Base-by-base conservation (phyloP, 2,888 invertebrate genomes). In the Embidobia sp. region DNA sequence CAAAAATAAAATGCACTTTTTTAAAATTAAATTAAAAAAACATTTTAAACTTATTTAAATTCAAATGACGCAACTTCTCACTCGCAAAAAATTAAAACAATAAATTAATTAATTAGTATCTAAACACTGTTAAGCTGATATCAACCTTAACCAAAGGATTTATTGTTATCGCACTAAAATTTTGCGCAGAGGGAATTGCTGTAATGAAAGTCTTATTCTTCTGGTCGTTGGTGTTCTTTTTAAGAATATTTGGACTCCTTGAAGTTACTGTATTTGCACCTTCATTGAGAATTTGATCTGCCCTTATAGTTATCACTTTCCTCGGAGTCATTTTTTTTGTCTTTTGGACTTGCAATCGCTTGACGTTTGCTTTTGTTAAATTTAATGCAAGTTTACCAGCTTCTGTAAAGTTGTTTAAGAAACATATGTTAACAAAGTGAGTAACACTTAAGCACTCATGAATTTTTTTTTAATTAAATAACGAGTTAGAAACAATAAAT, bases 341-440 rank as follows among this genome's bases (percentile, higher is more conserved):
- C 49, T 83, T 82, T 13, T 61, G 70, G 7, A 89, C 83, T 69
- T 90, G 89, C 26, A 89, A 73, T 40, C 87, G 83, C 83, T 89
- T 90, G 61, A 87, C 82, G 76, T 86, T 84, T 82, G 86, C 79
- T 84, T 90, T 91, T 1, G 91, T 90, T 5, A 91, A 88, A 84
- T 95, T 94, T 80, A 95, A 88, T 80, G 95, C 93, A 83, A 95
- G 90, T 84, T 95, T 95, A 7, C 95, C 95, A 2, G 95, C 94
- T 84, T 95, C 95, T 92, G 89, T 1, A 86, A 83, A 26, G n/a
- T n/a, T n/a, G n/a, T n/a, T n/a, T n/a, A n/a, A n/a, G n/a, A n/a
- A n/a, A n/a, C n/a, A n/a, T n/a, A n/a, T n/a, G n/a, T n/a, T n/a
- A n/a, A n/a, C n/a, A n/a, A n/a, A n/a, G n/a, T n/a, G n/a, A n/a